Evolutionary conservation across 53 echinoderm and acorn worm species (phyloP).

Genomic region (Antedon mediterranea): DNA sequence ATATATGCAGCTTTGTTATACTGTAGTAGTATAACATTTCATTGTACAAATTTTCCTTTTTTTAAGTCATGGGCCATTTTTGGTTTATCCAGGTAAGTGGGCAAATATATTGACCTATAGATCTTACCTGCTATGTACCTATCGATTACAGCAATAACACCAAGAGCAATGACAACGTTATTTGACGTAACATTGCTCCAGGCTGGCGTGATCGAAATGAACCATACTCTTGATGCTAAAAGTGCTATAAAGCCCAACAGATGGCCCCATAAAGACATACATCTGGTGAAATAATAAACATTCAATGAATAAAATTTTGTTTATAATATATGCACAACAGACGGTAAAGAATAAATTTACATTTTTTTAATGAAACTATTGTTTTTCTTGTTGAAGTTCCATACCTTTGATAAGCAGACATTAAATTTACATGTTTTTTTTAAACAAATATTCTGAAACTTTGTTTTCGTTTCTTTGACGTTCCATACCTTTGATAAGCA

Average conservation of each 20-base stretch:
- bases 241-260: slow-evolving; percentile 52
- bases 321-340: too few relatives aligned
- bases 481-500: slow-evolving; percentile 84
- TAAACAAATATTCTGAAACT: too few relatives aligned
- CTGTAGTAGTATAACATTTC: too few relatives aligned
- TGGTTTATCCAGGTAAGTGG: too few relatives aligned
- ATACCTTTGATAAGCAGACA: slow-evolving; percentile 76
- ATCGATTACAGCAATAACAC: slow-evolving; percentile 62
- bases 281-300: slow-evolving; percentile 19
- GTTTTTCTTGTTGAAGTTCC: too few relatives aligned
- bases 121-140: slow-evolving; percentile 55
- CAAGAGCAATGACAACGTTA: slow-evolving; percentile 57
- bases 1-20: too few relatives aligned
- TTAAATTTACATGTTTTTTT: too few relatives aligned
- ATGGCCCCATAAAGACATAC: slow-evolving; percentile 73
- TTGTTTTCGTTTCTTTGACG: too few relatives aligned
- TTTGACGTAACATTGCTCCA: slow-evolving; percentile 59
- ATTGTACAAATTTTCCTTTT: too few relatives aligned
- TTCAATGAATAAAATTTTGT: background rate
- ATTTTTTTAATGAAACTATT: too few relatives aligned
- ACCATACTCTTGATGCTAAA: slow-evolving; percentile 57
- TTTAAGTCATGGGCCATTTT: too few relatives aligned
- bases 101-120: background rate
- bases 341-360: too few relatives aligned
- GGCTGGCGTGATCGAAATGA: slow-evolving; percentile 61